phyloP scores from a whole-genome alignment of 2,888 invertebrate genomes.

The Nemurella pictetii region DNA sequence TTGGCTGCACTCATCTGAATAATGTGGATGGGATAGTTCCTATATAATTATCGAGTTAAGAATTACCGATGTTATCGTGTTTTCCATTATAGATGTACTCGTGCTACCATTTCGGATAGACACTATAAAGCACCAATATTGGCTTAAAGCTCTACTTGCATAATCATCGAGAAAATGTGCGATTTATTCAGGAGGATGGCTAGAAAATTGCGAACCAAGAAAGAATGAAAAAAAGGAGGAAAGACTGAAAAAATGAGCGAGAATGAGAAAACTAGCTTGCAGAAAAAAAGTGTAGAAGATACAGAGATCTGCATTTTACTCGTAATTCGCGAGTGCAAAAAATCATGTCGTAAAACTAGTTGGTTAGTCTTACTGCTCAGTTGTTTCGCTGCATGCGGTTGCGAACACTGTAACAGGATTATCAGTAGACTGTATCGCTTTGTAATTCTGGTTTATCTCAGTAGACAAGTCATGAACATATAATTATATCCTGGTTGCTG shows the following conservation, averaged over 20 bases:
- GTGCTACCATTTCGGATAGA: neutral
- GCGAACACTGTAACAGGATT: neutral
- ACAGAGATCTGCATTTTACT: neutral
- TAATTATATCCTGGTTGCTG: neutral
- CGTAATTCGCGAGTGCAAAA: neutral
- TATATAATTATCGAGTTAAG: neutral
- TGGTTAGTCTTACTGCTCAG: no score
- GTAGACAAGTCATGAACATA: neutral
- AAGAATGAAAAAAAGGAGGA: neutral
- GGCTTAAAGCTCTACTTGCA: neutral
- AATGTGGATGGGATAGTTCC: neutral
- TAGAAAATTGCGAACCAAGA: neutral
- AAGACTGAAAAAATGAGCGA: neutral
- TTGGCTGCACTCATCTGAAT: neutral
- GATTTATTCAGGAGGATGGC: neutral
- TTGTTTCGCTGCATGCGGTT: neutral
- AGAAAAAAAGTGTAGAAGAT: neutral
- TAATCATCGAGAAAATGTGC: neutral
- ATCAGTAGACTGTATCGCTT: neutral
- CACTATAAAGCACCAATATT: no score
- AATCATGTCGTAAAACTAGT: neutral
- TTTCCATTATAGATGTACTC: neutral
- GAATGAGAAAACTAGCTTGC: neutral
- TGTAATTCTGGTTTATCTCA: neutral
- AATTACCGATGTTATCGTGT: neutral